These are phyloP conservation scores for Patella ulyssiponensis DNA, from an alignment of 2,888 invertebrate genomes.

Conservation along the genomic window DNA sequence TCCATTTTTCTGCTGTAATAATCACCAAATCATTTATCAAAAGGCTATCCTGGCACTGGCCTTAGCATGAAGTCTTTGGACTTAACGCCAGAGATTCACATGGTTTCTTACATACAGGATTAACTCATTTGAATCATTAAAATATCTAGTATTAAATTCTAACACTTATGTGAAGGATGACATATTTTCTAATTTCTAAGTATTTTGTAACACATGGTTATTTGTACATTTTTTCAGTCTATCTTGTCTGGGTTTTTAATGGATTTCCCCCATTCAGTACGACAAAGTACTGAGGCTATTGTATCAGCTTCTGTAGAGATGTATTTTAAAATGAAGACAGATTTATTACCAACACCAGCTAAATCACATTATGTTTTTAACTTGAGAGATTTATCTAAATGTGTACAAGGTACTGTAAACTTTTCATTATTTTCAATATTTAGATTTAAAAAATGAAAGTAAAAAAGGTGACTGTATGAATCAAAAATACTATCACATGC, in stretches of 20 bases:
- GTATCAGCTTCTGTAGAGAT: conserved; percentile 72
- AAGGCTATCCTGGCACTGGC: no score
- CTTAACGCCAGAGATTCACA: no score
- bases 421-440: no score
- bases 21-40: no score
- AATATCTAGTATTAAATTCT: no score
- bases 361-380: conserved; percentile 74
- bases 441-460: no score
- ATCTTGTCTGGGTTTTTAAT: conserved; percentile 84
- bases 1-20: no score
- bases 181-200: no score
- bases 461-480: not conserved
- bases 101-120: no score
- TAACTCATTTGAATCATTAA: no score
- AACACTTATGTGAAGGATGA: no score
- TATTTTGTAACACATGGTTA: not conserved
- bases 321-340: conserved; percentile 71
- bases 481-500: not conserved
- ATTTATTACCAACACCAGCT: conserved; percentile 72
- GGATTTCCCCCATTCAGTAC: conserved; percentile 79
- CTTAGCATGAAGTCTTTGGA: no score
- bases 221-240: conserved; percentile 52
- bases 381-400: conserved; percentile 85
- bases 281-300: conserved; percentile 68
- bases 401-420: conserved; percentile 80